Conservation (phyloP, 2,797 vertebrate genomes). For the Alauda arvensis region DNA sequence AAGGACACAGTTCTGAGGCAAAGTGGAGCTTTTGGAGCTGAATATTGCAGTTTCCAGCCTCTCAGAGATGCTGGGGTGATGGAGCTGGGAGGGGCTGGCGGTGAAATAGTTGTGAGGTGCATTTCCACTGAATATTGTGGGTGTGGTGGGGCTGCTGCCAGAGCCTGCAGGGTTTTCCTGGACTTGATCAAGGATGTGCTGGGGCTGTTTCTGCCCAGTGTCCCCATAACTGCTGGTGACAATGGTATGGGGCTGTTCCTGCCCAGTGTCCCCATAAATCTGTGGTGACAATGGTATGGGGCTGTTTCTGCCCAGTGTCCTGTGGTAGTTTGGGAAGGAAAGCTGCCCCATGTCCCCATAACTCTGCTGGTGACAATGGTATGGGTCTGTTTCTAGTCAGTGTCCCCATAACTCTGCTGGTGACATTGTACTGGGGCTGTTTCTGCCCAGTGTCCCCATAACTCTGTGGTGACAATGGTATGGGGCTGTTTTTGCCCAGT, state of each 20-base stretch:
- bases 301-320: too few relatives aligned
- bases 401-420: neutral
- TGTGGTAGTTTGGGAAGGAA: too few relatives aligned
- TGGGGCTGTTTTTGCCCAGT: too few relatives aligned
- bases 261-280: accelerated
- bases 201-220: neutral
- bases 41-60: neutral
- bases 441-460: neutral
- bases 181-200: neutral
- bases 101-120: neutral
- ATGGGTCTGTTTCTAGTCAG: too few relatives aligned
- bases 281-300: neutral
- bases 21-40: neutral
- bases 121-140: accelerated
- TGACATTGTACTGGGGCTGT: neutral
- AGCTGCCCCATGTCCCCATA: neutral
- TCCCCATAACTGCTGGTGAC: neutral
- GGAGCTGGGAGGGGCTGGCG: neutral
- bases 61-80: neutral
- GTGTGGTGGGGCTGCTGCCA: neutral
- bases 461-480: neutral
- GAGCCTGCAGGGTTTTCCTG: neutral
- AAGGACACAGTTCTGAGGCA: neutral
- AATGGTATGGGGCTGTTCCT: neutral
- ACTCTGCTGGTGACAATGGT: neutral